Percentiles rank a stretch among this genome's conserved stretches.
These are phyloP conservation scores for Ferdinandea cuprea DNA, from an alignment of 2,888 invertebrate species.

Conservation along the genomic window DNA sequence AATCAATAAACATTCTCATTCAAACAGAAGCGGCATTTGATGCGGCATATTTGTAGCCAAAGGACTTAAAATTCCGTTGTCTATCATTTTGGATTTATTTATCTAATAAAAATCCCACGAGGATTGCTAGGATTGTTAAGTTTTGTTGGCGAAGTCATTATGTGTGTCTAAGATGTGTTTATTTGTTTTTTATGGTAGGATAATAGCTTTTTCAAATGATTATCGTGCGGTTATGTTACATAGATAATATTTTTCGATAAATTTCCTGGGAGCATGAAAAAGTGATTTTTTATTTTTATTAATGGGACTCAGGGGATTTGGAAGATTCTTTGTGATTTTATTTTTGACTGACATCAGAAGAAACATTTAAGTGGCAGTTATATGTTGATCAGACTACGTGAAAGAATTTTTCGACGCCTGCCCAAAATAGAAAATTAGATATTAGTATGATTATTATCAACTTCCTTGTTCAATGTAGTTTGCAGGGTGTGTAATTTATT, in stretches of 20 bases:
- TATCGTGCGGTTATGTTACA: slow-evolving; percentile 24
- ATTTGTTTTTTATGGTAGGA: slow-evolving; percentile 50
- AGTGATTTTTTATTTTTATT: slow-evolving; percentile 12
- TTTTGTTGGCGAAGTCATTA: slow-evolving; percentile 38
- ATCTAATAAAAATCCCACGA: slow-evolving; percentile 45
- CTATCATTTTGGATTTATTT: slow-evolving; percentile 37
- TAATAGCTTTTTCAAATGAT: slow-evolving; percentile 39
- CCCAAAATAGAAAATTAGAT: too few species aligned
- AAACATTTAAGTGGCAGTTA: too few species aligned
- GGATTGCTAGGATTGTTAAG: slow-evolving; percentile 36
- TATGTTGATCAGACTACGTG: too few species aligned
- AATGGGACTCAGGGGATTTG: background rate
- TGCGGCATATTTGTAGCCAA: slow-evolving; percentile 9
- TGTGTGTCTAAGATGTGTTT: slow-evolving; percentile 55
- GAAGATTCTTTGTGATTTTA: background rate
- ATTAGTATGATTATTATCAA: too few species aligned
- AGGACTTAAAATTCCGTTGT: background rate
- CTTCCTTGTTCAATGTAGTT: too few species aligned
- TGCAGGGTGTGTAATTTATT: too few species aligned
- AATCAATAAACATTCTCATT: too few species aligned
- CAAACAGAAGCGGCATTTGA: background rate
- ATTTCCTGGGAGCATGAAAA: background rate
- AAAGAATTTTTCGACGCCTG: too few species aligned
- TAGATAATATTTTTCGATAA: slow-evolving; percentile 10
- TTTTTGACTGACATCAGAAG: background rate